phyloP scores from a whole-genome alignment of 2,888 invertebrate genomes.

The Mythimna lalbum region DNA sequence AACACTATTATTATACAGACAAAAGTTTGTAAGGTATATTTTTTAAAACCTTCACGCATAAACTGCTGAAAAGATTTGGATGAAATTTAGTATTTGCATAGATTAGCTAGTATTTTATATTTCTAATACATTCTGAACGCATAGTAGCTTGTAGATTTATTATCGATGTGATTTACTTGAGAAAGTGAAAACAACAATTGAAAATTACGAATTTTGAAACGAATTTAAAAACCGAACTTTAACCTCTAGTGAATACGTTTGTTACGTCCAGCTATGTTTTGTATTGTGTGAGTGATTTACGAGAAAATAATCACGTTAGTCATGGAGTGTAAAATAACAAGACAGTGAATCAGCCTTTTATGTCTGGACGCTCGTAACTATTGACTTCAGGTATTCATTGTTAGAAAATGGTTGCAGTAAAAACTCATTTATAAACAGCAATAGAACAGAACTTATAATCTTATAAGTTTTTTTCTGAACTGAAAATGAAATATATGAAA shows the following conservation, averaged over 20 bases:
- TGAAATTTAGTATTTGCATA: no score
- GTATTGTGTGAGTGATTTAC: constrained; percentile 18
- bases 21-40: no score
- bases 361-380: background rate
- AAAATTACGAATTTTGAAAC: background rate
- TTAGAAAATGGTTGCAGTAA: background rate
- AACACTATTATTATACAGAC: no score
- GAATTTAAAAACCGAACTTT: background rate
- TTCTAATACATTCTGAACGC: no score
- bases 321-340: constrained; percentile 29
- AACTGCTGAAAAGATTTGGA: no score
- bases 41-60: no score
- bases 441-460: background rate
- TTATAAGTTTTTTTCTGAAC: background rate
- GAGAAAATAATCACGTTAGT: constrained; percentile 32
- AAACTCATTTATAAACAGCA: background rate
- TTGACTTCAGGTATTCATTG: constrained; percentile 8
- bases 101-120: no score
- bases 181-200: no score
- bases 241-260: background rate
- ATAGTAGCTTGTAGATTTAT: no score
- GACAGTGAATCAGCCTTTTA: constrained; percentile 35
- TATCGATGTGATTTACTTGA: no score
- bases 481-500: background rate
- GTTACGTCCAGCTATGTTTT: background rate